Evolutionary conservation across 2,888 invertebrate genomes (phyloP).

Genomic region (Plebejus argus): DNA sequence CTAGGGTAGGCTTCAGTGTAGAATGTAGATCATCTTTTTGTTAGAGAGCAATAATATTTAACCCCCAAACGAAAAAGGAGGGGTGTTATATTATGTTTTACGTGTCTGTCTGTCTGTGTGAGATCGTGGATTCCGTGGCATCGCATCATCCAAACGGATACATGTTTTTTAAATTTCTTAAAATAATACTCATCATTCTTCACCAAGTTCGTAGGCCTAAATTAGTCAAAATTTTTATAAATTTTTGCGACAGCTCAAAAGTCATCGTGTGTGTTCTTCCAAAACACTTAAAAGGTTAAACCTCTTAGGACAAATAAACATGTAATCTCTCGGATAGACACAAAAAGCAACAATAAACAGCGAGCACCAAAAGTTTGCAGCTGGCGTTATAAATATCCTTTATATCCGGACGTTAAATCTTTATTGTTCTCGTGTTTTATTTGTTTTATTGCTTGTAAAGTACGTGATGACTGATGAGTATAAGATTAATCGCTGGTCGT

Average conservation of each 20-base stretch:
- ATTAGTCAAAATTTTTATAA: background rate
- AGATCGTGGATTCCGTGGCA: no score
- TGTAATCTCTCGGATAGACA: slow-evolving; percentile 58
- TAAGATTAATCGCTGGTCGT: background rate
- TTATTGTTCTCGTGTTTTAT: slow-evolving; percentile 61
- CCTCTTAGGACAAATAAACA: slow-evolving; percentile 56
- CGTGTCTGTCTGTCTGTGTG: no score
- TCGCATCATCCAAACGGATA: no score
- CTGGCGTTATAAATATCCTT: slow-evolving; percentile 76
- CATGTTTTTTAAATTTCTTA: no score
- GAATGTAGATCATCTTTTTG: no score
- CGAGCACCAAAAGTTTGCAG: slow-evolving; percentile 79
- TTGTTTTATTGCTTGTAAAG: slow-evolving; percentile 35
- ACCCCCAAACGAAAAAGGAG: no score
- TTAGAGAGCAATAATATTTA: no score
- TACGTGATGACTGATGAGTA: slow-evolving; percentile 18
- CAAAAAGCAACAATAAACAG: slow-evolving; percentile 70
- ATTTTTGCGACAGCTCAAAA: background rate
- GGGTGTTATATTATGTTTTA: no score
- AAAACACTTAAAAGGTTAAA: slow-evolving; percentile 40
- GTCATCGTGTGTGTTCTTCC: slow-evolving; percentile 57
- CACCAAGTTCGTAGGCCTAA: no score
- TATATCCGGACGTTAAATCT: slow-evolving; percentile 75
- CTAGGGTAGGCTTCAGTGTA: no score
- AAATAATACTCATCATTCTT: no score